Evolutionary conservation across 2,888 invertebrate genomes (phyloP).

Genomic region (Pemphredon lugubris): DNA sequence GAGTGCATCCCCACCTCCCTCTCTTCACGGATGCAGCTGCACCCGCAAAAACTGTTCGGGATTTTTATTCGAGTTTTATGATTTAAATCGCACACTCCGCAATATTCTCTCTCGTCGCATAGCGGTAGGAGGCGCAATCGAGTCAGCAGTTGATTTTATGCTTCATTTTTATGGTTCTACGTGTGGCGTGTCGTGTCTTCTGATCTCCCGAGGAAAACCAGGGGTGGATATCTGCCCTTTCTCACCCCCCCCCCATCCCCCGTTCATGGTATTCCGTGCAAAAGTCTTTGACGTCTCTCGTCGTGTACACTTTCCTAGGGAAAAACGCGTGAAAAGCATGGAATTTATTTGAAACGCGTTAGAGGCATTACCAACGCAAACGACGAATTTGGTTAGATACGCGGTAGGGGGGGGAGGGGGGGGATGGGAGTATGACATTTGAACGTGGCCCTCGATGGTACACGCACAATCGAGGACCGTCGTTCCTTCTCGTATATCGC

Average conservation of each 20-base stretch:
- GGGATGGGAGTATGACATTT: too few species aligned
- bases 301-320: too few species aligned
- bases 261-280: neutral
- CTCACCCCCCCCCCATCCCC: neutral
- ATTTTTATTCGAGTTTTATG: slow-evolving; percentile 79
- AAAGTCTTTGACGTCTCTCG: too few species aligned
- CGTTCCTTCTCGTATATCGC: slow-evolving; percentile 46
- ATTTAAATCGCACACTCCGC: slow-evolving; percentile 78
- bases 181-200: slow-evolving; percentile 40
- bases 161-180: slow-evolving; percentile 75
- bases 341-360: too few species aligned
- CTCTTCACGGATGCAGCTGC: slow-evolving; percentile 20
- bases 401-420: too few species aligned
- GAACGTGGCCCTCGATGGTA: too few species aligned
- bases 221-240: neutral
- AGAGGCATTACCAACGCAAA: too few species aligned
- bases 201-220: neutral
- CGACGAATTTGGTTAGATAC: too few species aligned
- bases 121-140: slow-evolving; percentile 61
- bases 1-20: neutral
- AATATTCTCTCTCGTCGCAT: slow-evolving; percentile 64
- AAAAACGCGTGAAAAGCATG: too few species aligned
- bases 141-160: slow-evolving; percentile 80
- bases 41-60: slow-evolving; percentile 53
- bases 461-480: neutral